Percentiles rank a stretch among this genome's conserved stretches.
phyloP scores from a whole-genome alignment of 2,113 vertebrate species.

The Gallinago paraguaiae region DNA sequence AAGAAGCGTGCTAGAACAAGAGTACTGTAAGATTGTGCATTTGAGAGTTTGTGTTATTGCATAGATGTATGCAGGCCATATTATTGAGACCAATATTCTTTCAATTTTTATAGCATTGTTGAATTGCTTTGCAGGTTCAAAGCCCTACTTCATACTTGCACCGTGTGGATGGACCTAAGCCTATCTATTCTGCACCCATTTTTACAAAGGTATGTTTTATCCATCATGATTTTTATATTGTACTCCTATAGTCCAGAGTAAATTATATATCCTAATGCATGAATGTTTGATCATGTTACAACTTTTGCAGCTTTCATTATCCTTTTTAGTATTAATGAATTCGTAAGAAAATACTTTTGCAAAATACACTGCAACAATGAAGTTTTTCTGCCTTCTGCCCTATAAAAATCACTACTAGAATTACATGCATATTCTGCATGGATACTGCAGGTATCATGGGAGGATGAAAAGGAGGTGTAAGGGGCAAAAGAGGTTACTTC shows the following conservation, averaged over 20 bases:
- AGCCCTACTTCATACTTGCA: constrained; percentile 84
- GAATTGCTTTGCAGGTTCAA: constrained; percentile 79
- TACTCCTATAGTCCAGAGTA: not conserved
- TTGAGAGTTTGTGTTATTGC: not conserved
- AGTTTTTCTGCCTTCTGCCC: not conserved
- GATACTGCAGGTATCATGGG: not conserved
- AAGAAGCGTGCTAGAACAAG: not conserved
- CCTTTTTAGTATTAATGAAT: not conserved
- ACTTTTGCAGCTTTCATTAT: not conserved
- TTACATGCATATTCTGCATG: not conserved
- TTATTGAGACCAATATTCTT: not conserved
- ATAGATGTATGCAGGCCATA: not conserved
- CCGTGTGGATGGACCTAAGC: constrained; percentile 72
- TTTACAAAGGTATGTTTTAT: constrained; percentile 88
- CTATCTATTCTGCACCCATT: constrained; percentile 75
- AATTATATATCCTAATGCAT: not conserved
- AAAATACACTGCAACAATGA: not conserved
- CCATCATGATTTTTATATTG: not conserved
- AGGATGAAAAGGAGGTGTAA: not conserved
- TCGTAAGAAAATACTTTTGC: not conserved
- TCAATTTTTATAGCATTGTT: constrained; percentile 9
- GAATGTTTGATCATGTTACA: not conserved
- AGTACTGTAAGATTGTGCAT: not conserved
- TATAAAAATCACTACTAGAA: not conserved
- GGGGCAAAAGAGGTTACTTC: not conserved